Conservation (phyloP, 2,797 vertebrate species). For the Scolopax bukidnonensis region DNA sequence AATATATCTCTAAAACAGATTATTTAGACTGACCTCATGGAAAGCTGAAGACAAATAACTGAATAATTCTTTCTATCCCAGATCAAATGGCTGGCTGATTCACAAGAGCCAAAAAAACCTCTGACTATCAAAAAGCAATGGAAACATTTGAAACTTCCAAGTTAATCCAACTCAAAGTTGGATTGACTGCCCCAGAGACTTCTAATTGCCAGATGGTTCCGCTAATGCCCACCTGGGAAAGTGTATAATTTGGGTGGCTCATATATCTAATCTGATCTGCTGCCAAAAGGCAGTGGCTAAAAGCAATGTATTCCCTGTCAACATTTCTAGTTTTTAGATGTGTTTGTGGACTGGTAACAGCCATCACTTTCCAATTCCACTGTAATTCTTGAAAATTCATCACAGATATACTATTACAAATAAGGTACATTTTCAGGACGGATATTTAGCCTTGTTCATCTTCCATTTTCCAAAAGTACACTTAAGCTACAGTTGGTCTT, state of each 20-base stretch:
- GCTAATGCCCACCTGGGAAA: slow-evolving; percentile 53
- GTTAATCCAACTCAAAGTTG: slow-evolving; percentile 74
- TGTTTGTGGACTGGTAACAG: neutral
- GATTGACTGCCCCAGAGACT: slow-evolving; percentile 65
- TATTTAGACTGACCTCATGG: slow-evolving; percentile 31
- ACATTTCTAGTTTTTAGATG: slow-evolving; percentile 16
- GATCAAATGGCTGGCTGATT: slow-evolving; percentile 49
- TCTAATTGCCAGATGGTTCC: slow-evolving; percentile 74
- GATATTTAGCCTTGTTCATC: neutral
- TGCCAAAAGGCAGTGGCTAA: slow-evolving; percentile 35
- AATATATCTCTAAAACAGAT: slow-evolving; percentile 1
- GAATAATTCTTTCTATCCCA: slow-evolving; percentile 70
- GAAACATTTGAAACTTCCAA: slow-evolving; percentile 66
- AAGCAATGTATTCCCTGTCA: neutral
- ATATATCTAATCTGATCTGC: neutral
- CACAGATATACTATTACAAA: neutral
- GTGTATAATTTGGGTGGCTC: slow-evolving; percentile 30
- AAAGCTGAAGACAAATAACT: slow-evolving; percentile 52
- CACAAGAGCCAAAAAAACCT: slow-evolving; percentile 56
- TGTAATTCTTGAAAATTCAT: slow-evolving; percentile 19
- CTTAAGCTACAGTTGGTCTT: neutral
- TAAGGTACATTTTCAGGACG: neutral
- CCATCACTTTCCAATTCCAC: neutral
- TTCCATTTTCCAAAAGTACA: neutral
- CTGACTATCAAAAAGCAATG: slow-evolving; percentile 49